These are phyloP conservation scores for Anastrepha obliqua DNA, from an alignment of 1,140 invertebrate genomes.

Conservation along the genomic window DNA sequence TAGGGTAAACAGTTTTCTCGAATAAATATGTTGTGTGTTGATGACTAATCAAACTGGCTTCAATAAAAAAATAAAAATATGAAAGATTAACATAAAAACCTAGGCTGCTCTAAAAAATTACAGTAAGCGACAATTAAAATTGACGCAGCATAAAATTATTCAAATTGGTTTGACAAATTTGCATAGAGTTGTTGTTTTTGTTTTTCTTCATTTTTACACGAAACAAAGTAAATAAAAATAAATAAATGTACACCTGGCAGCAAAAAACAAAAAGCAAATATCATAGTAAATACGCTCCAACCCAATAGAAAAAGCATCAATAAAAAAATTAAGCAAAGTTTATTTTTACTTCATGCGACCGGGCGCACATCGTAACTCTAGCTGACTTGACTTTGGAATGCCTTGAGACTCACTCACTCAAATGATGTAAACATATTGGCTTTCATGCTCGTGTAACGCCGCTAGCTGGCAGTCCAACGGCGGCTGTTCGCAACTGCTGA, in stretches of 20 bases:
- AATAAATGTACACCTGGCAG: neutral
- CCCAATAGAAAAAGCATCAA: too few relatives aligned
- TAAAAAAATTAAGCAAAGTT: too few relatives aligned
- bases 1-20: neutral
- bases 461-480: neutral
- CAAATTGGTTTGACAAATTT: neutral
- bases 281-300: neutral
- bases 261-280: neutral
- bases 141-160: slow-evolving; percentile 13
- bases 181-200: neutral
- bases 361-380: neutral
- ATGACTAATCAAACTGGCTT: neutral
- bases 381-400: slow-evolving; percentile 32
- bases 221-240: neutral
- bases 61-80: slow-evolving; percentile 5
- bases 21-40: neutral
- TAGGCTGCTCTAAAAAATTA: neutral
- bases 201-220: neutral
- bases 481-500: neutral
- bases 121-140: neutral
- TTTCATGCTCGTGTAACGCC: neutral
- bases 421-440: slow-evolving; percentile 8
- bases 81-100: slow-evolving; percentile 6
- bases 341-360: too few relatives aligned
- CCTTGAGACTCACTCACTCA: neutral